Conservation (phyloP, 2,797 vertebrate genomes). For the Diceros bicornis region DNA sequence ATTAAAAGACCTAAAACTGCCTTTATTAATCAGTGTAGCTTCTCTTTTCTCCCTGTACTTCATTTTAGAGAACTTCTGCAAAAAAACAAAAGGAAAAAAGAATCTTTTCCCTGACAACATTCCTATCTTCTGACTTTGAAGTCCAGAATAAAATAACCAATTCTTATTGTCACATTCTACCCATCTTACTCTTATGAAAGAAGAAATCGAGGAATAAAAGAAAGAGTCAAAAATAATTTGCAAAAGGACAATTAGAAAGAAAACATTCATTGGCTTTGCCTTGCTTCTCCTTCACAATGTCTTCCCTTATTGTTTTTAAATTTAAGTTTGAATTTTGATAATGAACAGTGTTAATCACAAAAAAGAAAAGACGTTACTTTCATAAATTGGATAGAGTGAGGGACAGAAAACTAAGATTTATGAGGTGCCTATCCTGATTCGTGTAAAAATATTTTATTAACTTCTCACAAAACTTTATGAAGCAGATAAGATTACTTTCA, state of each 20-base stretch:
- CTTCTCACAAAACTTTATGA: not conserved
- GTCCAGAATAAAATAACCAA: not conserved
- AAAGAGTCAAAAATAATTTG: not conserved
- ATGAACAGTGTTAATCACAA: not conserved
- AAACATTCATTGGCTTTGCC: not conserved
- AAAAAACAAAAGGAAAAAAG: not conserved
- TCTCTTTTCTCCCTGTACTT: not conserved
- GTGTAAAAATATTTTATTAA: not conserved
- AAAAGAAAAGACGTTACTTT: not conserved
- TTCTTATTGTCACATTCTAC: not conserved
- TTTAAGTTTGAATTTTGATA: not conserved
- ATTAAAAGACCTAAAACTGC: not conserved
- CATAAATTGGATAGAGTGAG: not conserved
- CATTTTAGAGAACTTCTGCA: not conserved
- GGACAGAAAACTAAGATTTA: not conserved
- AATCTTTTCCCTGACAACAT: rapidly evolving
- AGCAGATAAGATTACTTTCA: not conserved
- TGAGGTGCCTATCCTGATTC: not conserved
- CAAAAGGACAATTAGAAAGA: not conserved
- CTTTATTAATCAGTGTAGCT: not conserved
- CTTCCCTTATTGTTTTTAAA: not conserved
- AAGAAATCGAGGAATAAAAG: not conserved
- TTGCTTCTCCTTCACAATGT: not conserved
- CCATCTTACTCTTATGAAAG: not conserved
- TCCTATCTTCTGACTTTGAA: not conserved